These are phyloP conservation scores for Thysanoteuthis rhombus DNA, from an alignment of 2,888 invertebrate genomes.

Conservation along the genomic window DNA sequence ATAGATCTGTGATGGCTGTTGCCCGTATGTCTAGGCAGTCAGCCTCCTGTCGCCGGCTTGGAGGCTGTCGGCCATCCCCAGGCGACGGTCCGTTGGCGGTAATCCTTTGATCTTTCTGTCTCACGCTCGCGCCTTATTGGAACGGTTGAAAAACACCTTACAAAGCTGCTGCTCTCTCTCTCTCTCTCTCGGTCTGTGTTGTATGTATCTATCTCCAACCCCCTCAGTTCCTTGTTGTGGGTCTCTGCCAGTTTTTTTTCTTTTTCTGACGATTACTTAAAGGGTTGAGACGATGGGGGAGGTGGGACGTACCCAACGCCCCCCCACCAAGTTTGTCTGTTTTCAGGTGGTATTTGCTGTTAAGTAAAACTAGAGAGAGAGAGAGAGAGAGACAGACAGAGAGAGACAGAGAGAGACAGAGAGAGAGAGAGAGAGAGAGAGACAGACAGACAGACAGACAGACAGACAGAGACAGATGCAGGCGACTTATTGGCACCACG, in stretches of 20 bases:
- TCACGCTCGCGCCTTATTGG: neutral
- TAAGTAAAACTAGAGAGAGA: no score
- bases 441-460: no score
- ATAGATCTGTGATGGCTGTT: constrained; percentile 12
- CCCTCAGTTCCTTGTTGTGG: neutral
- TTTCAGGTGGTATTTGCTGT: no score
- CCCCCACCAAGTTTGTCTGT: neutral
- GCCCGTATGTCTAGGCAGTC: constrained; percentile 12
- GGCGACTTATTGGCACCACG: no score
- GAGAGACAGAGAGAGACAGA: no score
- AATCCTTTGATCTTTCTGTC: neutral
- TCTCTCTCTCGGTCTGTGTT: neutral
- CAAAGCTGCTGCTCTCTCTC: neutral
- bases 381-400: no score
- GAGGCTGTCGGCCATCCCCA: constrained; percentile 12
- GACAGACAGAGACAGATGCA: no score
- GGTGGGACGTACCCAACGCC: neutral
- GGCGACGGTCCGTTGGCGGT: neutral
- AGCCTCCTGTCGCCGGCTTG: constrained; percentile 12
- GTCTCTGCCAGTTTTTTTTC: no score
- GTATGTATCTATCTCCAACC: neutral
- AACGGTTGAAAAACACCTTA: neutral
- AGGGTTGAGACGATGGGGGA: neutral
- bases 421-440: no score
- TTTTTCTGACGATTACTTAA: no score